Conservation (phyloP, 2,888 invertebrate species). For the Xestobium rufovillosum region DNA sequence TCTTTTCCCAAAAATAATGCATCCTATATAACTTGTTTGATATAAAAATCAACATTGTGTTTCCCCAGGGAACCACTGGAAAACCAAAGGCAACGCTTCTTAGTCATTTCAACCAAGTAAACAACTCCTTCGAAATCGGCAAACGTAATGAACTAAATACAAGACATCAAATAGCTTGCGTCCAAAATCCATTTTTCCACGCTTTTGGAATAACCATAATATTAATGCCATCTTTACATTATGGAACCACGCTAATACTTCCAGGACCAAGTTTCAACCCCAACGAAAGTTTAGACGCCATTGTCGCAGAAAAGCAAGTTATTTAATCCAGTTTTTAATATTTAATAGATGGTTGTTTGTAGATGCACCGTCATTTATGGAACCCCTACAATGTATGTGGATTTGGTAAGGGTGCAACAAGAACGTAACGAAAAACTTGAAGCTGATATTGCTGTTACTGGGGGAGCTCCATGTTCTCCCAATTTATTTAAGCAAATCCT, state of each 20-base stretch:
- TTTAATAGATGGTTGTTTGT: not conserved
- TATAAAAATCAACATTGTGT: conserved; percentile 11
- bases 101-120: conserved; percentile 65
- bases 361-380: conserved; percentile 65
- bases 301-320: conserved; percentile 57
- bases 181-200: conserved; percentile 76
- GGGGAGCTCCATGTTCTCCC: conserved; percentile 66
- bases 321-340: too few species aligned
- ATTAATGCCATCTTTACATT: conserved; percentile 50
- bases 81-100: conserved; percentile 67
- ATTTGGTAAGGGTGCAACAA: conserved; percentile 53
- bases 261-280: conserved; percentile 56
- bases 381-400: conserved; percentile 83
- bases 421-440: conserved; percentile 44
- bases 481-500: conserved; percentile 49
- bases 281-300: conserved; percentile 52
- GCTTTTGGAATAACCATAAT: conserved; percentile 67
- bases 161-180: conserved; percentile 48
- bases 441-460: conserved; percentile 54
- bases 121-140: conserved; percentile 64
- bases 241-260: conserved; percentile 55
- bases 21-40: conserved; percentile 7
- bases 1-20: not conserved
- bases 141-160: conserved; percentile 43
- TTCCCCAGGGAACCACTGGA: conserved; percentile 49